phyloP scores from a whole-genome alignment of 2,113 vertebrate species.

The Eudyptes chrysolophus region DNA sequence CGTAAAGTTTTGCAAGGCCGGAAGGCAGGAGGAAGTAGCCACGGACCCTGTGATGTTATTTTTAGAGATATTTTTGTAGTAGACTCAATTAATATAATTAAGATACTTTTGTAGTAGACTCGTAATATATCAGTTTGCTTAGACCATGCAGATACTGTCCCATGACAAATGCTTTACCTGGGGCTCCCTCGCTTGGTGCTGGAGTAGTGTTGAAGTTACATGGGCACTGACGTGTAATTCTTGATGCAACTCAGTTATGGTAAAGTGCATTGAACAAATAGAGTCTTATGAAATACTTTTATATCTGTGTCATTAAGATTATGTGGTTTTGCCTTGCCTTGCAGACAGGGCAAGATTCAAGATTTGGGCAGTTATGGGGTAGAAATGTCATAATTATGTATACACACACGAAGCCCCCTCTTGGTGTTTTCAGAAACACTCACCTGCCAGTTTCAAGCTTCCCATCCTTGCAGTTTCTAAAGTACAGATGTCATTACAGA shows the following conservation, averaged over 20 bases:
- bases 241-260: not conserved
- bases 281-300: not conserved
- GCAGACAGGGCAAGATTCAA: not conserved
- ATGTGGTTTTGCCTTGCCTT: not conserved
- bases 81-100: not conserved
- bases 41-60: not conserved
- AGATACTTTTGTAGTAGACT: not conserved
- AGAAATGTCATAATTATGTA: not conserved
- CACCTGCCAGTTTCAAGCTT: not conserved
- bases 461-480: not conserved
- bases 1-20: not conserved
- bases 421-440: not conserved
- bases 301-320: not conserved
- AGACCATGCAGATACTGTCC: not conserved
- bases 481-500: not conserved
- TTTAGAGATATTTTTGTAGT: not conserved
- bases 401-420: accelerated
- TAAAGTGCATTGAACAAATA: not conserved
- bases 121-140: not conserved
- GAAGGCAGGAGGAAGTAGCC: not conserved
- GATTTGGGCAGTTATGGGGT: not conserved
- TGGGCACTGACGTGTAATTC: not conserved
- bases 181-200: not conserved
- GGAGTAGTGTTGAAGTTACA: not conserved
- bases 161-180: not conserved